Evolutionary conservation across 2,888 invertebrate species (phyloP), one percentile per base, ranked within the genome.

Genomic region (Lasioglossum pauxillum): DNA sequence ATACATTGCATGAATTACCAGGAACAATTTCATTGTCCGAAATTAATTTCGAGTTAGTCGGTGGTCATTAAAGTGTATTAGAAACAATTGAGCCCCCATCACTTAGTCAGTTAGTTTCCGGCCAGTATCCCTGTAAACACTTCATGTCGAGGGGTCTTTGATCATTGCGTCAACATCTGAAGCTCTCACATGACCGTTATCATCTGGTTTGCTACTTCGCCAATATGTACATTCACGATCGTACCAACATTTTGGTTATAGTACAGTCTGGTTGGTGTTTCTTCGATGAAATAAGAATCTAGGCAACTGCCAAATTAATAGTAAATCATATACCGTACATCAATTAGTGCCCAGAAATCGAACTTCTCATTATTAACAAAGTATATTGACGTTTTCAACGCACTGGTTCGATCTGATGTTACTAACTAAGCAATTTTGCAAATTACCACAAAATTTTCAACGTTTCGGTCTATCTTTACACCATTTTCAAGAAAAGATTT

Each of bases 71-170:
- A 71, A 71, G 71, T 41, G n/a, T 71, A 41, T 71, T 71, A 41
- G 38, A 71, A 71, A 71, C 71, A 71, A 71, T 71, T 10, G n/a
- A 71, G 38, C 41, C n/a, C n/a, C 71, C 38, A 71, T 71, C 38
- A 71, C 38, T 71, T 71, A 71, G 71, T 41, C 71, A 23, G n/a
- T 41, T n/a, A 71, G 71, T 71, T 71, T 71, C 71, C 64, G 41
- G 31, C 5, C 67, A 60, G 46, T 31, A 74, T 74, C 31, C 49
- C 27, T 31, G 74, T 35, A 53, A 53, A 74, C 74, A 53, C 46
- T 53, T 74, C 74, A 49, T 35, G 27, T 23, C 16, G 44, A 46
- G 74, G 74, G 74, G 46, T 49, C 74, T 49, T 53, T 46, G 74
- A 71, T 71, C 71, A 71, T 71, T 71, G 12, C n/a, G 71, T 71